These are phyloP conservation scores for Tinamus guttatus DNA, from an alignment of 2,113 vertebrate genomes.

Conservation along the genomic window DNA sequence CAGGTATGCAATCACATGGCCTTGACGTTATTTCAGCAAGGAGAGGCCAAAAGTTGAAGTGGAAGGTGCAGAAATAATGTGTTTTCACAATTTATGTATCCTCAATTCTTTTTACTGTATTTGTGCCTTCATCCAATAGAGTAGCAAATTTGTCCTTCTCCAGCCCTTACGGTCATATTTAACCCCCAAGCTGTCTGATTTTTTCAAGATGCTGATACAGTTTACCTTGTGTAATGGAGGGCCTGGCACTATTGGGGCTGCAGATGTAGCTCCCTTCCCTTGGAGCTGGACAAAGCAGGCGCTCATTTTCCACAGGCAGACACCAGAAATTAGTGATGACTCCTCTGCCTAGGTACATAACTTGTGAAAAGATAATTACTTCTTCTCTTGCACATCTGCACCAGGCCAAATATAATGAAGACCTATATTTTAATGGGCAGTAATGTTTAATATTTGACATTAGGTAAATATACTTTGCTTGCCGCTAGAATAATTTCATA, in stretches of 20 bases:
- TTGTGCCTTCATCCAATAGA: not conserved
- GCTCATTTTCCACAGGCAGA: not conserved
- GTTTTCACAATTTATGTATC: not conserved
- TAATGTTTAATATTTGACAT: constrained; percentile 64
- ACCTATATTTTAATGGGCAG: constrained; percentile 65
- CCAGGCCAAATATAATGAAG: constrained; percentile 58
- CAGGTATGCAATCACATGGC: not conserved
- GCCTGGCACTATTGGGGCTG: accelerated
- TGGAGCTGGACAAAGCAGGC: not conserved
- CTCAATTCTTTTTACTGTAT: not conserved
- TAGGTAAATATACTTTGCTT: constrained; percentile 56
- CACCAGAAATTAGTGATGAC: constrained; percentile 14
- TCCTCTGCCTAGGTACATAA: not conserved
- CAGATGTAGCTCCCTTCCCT: not conserved
- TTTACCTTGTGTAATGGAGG: not conserved
- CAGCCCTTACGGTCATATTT: not conserved
- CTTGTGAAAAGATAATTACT: constrained; percentile 27
- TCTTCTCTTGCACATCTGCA: constrained; percentile 59
- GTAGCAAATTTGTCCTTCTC: not conserved
- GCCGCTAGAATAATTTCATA: constrained; percentile 57
- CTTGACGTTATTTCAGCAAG: not conserved
- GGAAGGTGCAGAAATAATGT: not conserved
- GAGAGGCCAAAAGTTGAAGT: not conserved
- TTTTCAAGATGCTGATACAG: not conserved
- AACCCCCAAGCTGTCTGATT: not conserved